These are phyloP conservation scores for Antheraea pernyi DNA, from an alignment of 1,140 invertebrate species.

Conservation along the genomic window DNA sequence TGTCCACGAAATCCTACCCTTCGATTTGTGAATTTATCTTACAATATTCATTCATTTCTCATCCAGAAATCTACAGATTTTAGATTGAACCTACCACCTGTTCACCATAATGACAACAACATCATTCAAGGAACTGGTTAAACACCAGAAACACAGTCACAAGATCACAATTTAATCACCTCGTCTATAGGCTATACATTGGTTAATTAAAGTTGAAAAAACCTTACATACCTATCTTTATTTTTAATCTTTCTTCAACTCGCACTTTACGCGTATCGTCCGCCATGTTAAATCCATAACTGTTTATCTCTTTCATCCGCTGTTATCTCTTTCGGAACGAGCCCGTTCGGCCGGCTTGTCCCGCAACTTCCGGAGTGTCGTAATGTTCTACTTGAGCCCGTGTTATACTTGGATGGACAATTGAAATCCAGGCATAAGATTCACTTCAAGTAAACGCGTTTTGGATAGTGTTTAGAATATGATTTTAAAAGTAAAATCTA, in stretches of 20 bases:
- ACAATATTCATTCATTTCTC: slow-evolving; percentile 42
- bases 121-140: neutral
- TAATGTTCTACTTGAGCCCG: slow-evolving; percentile 74
- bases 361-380: slow-evolving; percentile 78
- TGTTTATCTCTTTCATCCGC: slow-evolving; percentile 79
- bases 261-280: slow-evolving; percentile 90
- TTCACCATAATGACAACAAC: slow-evolving; percentile 65
- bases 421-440: slow-evolving; percentile 45
- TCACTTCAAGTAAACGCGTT: slow-evolving; percentile 34
- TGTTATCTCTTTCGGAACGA: slow-evolving; percentile 78
- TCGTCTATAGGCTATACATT: neutral
- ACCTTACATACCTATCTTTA: slow-evolving; percentile 89
- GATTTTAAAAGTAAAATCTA: slow-evolving; percentile 4
- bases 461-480: slow-evolving; percentile 30
- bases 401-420: slow-evolving; percentile 47
- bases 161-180: neutral
- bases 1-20: slow-evolving; percentile 7
- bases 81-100: slow-evolving; percentile 55
- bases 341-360: slow-evolving; percentile 74
- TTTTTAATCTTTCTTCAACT: slow-evolving; percentile 92
- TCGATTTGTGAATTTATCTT: slow-evolving; percentile 11
- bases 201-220: slow-evolving; percentile 16
- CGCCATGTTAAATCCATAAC: slow-evolving; percentile 91
- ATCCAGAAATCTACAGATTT: slow-evolving; percentile 40
- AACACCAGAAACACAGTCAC: neutral